phyloP scores from a whole-genome alignment of 2,113 vertebrate species.

The Theristicus caerulescens region DNA sequence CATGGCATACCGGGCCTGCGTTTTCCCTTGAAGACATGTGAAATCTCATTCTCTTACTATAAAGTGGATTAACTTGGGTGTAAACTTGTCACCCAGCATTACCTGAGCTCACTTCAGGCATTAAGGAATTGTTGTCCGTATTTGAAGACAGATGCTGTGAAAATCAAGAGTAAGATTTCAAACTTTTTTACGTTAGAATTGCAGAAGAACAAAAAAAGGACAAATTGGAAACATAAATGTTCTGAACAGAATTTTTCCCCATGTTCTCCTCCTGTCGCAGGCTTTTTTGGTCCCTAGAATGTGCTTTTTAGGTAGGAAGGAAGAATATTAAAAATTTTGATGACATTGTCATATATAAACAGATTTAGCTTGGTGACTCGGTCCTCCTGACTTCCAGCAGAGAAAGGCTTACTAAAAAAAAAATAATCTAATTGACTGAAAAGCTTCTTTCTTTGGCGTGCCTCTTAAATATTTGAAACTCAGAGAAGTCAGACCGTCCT shows the following conservation, averaged over 20 bases:
- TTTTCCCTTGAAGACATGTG: background rate
- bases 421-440: background rate
- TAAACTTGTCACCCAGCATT: background rate
- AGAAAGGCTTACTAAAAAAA: background rate
- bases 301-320: background rate
- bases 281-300: background rate
- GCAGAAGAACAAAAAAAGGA: background rate
- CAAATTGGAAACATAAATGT: background rate
- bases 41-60: background rate
- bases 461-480: background rate
- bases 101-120: background rate
- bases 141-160: background rate
- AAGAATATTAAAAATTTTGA: background rate
- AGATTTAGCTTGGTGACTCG: background rate
- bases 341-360: background rate
- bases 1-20: background rate
- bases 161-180: background rate
- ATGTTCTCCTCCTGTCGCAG: background rate
- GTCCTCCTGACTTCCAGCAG: slow-evolving; percentile 1
- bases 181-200: background rate
- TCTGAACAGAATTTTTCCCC: background rate
- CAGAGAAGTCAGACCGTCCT: background rate
- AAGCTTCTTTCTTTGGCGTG: background rate
- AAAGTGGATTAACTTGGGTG: background rate
- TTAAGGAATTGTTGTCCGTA: background rate